Base-by-base conservation (phyloP, 2,888 invertebrate genomes). In the Lamellibrachia satsuma region DNA sequence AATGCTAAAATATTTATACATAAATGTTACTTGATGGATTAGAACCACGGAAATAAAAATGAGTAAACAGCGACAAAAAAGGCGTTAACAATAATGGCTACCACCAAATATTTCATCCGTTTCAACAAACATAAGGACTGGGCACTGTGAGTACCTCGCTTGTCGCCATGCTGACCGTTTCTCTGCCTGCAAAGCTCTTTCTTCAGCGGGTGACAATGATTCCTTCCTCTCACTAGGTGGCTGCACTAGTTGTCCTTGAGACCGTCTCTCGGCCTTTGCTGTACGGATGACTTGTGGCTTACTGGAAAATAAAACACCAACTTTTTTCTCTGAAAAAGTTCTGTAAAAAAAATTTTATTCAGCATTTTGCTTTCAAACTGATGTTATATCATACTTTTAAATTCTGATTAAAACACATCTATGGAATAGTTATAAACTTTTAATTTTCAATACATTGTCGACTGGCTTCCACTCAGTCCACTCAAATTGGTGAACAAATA, bases 181-280 rank as follows among this genome's bases (percentile, higher is more conserved):
- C 90, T 92, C 92, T 27, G 92, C 92, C 60, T 92, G 60, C n/a
- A 92, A 11, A 2, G 75, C 60, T 51, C 92, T 51, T 52, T 92
- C 39, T 55, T 92, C 75, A 51, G 92, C 92, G 27, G 92, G 51
- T 4, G 92, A 92, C 90, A 92, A 27, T 55, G 51, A 39, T 27
- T 52, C 15, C 51, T 90, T 92, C 57, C 11, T 51, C 52, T 55
- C 52, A 11, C 75, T 39, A 15, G 57, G 27, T 9, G 75, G 90
- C 51, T 11, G 75, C 27, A 90, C 75, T 51, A 57, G 60, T 92
- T 39, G 60, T 75, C 75, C 51, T n/a, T 92, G 92, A 3, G 60
- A 51, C n/a, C 92, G 27, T 39, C 90, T 27, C 90, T 92, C 92
- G 9, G 92, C 92, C 75, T 92, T 92, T 9, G 90, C 92, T 51